phyloP scores from a whole-genome alignment of 2,797 vertebrate species.

The Triplophysa bombifrons region DNA sequence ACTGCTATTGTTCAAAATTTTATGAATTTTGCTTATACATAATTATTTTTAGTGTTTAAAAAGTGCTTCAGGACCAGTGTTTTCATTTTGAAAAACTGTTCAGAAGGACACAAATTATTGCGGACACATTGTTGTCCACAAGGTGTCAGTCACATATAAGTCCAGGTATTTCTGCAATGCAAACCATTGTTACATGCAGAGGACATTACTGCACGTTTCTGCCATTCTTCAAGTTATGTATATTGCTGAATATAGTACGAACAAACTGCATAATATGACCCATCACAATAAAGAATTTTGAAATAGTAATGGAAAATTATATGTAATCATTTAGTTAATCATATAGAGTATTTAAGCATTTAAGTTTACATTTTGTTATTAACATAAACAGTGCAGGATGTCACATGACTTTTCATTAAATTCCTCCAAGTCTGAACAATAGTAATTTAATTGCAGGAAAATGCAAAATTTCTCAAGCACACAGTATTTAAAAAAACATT shows the following conservation, averaged over 20 bases:
- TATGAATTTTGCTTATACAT: too few species aligned
- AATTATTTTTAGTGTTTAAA: too few species aligned
- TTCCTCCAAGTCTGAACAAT: background rate
- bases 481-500: slow-evolving; percentile 59
- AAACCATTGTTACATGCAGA: background rate
- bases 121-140: slow-evolving; percentile 17
- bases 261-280: background rate
- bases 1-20: background rate
- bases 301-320: too few species aligned
- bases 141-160: slow-evolving; percentile 31
- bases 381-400: background rate
- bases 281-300: background rate
- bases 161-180: background rate
- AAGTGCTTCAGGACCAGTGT: too few species aligned
- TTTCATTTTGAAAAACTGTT: background rate
- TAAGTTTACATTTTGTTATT: too few species aligned
- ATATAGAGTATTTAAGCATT: too few species aligned
- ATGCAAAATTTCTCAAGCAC: background rate
- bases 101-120: background rate
- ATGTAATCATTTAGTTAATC: too few species aligned
- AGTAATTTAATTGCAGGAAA: background rate
- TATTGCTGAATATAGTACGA: background rate
- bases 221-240: background rate
- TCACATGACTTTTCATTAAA: background rate
- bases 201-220: background rate